Evolutionary conservation across 2,113 vertebrate genomes (phyloP).

Genomic region (Sturnus vulgaris): DNA sequence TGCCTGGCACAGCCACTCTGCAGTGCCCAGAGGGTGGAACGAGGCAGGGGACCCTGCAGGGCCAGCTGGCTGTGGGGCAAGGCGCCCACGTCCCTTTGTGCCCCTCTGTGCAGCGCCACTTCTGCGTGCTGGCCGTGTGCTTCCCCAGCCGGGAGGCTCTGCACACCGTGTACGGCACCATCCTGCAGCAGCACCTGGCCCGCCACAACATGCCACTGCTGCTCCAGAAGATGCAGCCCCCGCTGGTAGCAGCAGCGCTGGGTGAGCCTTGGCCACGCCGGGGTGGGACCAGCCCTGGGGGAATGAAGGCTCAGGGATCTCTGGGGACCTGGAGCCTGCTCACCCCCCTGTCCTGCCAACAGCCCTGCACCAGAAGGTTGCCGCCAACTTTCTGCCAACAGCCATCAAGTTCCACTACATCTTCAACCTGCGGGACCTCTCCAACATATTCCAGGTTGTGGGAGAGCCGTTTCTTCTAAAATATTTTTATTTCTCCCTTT

Average conservation of each 20-base stretch:
- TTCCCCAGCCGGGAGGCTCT: constrained; percentile 75
- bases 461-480: background rate
- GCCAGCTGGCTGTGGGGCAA: background rate
- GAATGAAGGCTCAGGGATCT: background rate
- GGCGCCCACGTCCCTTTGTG: fast-evolving
- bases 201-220: background rate
- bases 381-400: constrained; percentile 69
- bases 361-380: constrained; percentile 76
- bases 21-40: background rate
- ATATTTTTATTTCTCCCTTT: background rate
- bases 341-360: background rate
- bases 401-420: constrained; percentile 79
- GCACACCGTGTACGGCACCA: constrained; percentile 62
- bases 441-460: constrained; percentile 77
- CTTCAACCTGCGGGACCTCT: constrained; percentile 79
- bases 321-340: background rate
- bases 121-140: constrained; percentile 71
- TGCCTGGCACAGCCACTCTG: fast-evolving
- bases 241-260: constrained; percentile 65
- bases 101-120: constrained; percentile 65
- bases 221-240: constrained; percentile 41
- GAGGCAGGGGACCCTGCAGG: background rate
- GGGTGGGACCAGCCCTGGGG: background rate
- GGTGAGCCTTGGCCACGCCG: constrained; percentile 20
- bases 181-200: constrained; percentile 70